Evolutionary conservation across 2,888 invertebrate genomes (phyloP), one percentile per base, ranked within the genome.

Genomic region (Podabrus alpinus): DNA sequence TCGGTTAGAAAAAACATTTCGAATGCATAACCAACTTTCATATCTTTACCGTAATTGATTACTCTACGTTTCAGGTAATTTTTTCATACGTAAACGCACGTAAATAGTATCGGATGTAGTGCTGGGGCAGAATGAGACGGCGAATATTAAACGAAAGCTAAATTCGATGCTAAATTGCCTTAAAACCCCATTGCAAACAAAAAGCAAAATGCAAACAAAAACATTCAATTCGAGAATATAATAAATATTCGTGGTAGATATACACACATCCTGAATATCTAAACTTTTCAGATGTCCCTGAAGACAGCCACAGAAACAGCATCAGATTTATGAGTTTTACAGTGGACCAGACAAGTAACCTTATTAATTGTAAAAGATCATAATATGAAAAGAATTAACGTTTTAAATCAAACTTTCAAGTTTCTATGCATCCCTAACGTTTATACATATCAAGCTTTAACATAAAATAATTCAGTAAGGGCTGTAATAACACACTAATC

Each of bases 11-110:
- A 45, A 64, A 75, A 71, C 76, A 71, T 73, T 76, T 70, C 68
- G 71, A 73, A 73, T 75, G 70, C 75, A 62, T 68, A 66, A 29
- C 72, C 69, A 72, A 75, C 72, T 76, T 45, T 76, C 68, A 73
- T 76, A 76, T 76, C 76, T 76, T 76, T 70, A 66, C 73, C 45
- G 73, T 76, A 76, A 76, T 76, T 76, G 76, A 76, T 76, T 76
- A 73, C 73, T 21, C 29, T 68, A 13, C 68, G 71, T 64, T 66
- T 64, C 2, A 59, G 45, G 66, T 72, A 10, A 70, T 66, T 59
- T 69, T 62, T 19, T 62, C 13, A 25, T 67, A 67, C 67, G 59
- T 68, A 21, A 25, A 25, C 45, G 4, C 24, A 4, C 61, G 29
- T 16, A 15, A 61, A 61, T 61, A 17, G 19, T 19, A n/a, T 13